Conservation (phyloP, 2,113 vertebrate genomes). For the Corythaeola cristata region DNA sequence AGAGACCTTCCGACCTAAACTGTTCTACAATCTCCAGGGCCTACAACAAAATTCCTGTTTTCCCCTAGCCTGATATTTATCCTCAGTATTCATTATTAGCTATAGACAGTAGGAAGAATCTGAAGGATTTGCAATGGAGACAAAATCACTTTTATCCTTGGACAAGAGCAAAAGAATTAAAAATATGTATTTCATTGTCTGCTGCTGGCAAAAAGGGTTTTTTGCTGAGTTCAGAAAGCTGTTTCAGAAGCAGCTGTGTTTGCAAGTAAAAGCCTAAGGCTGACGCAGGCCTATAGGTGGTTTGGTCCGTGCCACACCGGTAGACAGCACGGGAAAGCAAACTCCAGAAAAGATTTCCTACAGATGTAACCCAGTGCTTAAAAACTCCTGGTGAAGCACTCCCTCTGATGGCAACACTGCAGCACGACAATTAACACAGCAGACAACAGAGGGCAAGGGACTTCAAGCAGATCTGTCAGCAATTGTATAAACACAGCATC, state of each 20-base stretch:
- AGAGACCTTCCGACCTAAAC: not conserved
- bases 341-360: not conserved
- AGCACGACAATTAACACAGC: not conserved
- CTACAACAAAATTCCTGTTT: not conserved
- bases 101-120: not conserved
- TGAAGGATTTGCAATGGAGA: not conserved
- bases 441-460: not conserved
- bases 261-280: not conserved
- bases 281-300: not conserved
- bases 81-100: not conserved
- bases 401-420: slow-evolving; percentile 49
- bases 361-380: not conserved
- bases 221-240: not conserved
- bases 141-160: not conserved
- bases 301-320: not conserved
- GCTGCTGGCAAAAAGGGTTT: not conserved
- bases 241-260: not conserved
- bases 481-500: not conserved
- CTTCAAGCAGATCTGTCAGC: slow-evolving; percentile 3
- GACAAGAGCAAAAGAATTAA: not conserved
- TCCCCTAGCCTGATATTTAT: not conserved
- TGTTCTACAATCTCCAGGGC: not conserved
- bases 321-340: not conserved
- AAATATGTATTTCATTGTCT: fast-evolving
- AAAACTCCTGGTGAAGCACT: not conserved